Percentiles rank a stretch among this genome's conserved stretches.
These are phyloP conservation scores for Oenanthe oenanthe DNA, from an alignment of 2,113 vertebrate species.

Conservation along the genomic window DNA sequence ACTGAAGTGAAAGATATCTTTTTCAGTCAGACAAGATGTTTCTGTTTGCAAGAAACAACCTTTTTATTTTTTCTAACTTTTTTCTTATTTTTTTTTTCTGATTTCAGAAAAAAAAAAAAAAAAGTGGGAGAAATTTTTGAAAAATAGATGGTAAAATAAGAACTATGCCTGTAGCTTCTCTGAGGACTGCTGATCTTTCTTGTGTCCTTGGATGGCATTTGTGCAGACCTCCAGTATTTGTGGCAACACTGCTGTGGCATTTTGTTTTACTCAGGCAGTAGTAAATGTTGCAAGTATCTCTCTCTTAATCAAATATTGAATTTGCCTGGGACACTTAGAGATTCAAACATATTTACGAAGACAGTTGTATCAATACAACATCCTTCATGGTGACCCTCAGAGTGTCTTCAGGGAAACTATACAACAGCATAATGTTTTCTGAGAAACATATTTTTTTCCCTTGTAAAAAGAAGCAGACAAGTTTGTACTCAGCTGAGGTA, in stretches of 20 bases:
- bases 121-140: background rate
- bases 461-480: background rate
- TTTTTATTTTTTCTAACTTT: background rate
- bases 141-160: background rate
- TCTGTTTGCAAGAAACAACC: background rate
- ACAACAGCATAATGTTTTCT: conserved; percentile 14
- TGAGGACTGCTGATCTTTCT: background rate
- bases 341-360: background rate
- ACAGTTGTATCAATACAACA: background rate
- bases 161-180: background rate
- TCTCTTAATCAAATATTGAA: conserved; percentile 11
- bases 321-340: background rate
- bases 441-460: background rate
- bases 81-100: background rate
- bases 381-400: conserved; percentile 4
- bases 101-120: too few relatives aligned
- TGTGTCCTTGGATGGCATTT: background rate
- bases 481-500: background rate
- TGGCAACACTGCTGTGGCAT: background rate
- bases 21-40: background rate
- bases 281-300: background rate
- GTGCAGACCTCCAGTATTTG: background rate
- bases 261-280: conserved; percentile 1
- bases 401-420: background rate
- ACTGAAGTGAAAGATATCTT: background rate